Evolutionary conservation across 2,888 invertebrate genomes (phyloP).

Genomic region (Caenorhabditis afra): DNA sequence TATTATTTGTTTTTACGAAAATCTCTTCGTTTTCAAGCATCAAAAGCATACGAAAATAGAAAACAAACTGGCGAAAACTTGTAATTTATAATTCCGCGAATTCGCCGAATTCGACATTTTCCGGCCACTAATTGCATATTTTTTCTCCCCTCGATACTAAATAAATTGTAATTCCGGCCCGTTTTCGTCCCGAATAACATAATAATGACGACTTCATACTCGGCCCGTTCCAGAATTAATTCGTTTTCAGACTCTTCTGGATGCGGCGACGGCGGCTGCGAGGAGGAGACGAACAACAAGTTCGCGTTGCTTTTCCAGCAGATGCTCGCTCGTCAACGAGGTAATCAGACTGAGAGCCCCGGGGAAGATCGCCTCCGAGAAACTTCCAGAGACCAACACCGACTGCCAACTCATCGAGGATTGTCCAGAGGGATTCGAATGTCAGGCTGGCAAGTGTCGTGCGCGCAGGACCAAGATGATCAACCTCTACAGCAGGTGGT

Average conservation of each 20-base stretch:
- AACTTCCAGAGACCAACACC: conserved; percentile 16
- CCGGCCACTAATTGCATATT: no score
- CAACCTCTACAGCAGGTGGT: conserved; percentile 54
- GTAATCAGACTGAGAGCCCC: background rate
- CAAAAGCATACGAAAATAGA: background rate
- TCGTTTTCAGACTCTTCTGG: background rate
- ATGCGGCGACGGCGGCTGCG: conserved; percentile 15
- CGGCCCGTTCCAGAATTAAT: no score
- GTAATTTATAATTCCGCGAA: no score
- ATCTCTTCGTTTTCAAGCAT: background rate
- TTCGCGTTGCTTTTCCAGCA: conserved; percentile 51
- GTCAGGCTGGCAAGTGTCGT: conserved; percentile 37
- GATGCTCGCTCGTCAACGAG: conserved; percentile 45
- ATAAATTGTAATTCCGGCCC: no score
- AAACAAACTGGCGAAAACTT: no score
- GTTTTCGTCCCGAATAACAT: conserved; percentile 1
- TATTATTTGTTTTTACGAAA: no score
- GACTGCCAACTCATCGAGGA: conserved; percentile 40
- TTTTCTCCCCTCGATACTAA: no score
- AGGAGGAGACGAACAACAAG: conserved; percentile 44
- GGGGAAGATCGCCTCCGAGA: background rate
- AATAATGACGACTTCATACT: background rate
- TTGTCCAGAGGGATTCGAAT: conserved; percentile 42
- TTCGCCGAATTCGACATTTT: no score
- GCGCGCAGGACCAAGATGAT: conserved; percentile 44